phyloP scores from a whole-genome alignment of 2,888 invertebrate genomes.

The Brachyptera putata region DNA sequence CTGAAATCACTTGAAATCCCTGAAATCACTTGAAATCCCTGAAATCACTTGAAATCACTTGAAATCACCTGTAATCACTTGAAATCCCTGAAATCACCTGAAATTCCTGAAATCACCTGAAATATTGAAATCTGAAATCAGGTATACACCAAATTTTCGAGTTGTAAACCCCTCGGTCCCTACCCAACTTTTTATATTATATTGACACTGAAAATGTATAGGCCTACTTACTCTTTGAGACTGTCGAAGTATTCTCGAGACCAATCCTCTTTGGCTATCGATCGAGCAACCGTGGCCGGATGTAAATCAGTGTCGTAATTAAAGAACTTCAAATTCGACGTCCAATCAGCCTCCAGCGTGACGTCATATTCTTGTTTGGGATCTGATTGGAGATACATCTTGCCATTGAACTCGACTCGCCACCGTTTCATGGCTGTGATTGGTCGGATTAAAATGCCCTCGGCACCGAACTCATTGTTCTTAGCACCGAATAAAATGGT shows the following conservation, averaged over 20 bases:
- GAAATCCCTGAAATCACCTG: no score
- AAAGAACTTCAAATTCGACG: constrained; percentile 58
- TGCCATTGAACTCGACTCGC: constrained; percentile 64
- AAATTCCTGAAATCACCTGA: no score
- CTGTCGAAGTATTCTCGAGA: constrained; percentile 60
- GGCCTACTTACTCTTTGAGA: constrained; percentile 61
- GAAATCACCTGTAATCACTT: no score
- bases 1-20: no score
- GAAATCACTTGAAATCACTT: no score
- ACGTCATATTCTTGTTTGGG: constrained; percentile 52
- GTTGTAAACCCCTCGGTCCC: no score
- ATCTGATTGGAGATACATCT: constrained; percentile 57
- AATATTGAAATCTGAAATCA: no score
- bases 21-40: no score
- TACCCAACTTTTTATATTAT: no score
- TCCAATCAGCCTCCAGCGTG: constrained; percentile 59
- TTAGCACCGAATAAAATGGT: constrained; percentile 60
- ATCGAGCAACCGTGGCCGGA: constrained; percentile 60
- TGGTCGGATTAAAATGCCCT: constrained; percentile 63
- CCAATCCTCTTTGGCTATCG: constrained; percentile 73
- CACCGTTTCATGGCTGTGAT: constrained; percentile 70
- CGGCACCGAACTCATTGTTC: constrained; percentile 58
- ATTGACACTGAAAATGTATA: no score
- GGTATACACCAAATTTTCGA: no score
- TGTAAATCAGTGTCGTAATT: constrained; percentile 71